phyloP scores from a whole-genome alignment of 2,797 vertebrate species.

The Borostomias antarcticus region DNA sequence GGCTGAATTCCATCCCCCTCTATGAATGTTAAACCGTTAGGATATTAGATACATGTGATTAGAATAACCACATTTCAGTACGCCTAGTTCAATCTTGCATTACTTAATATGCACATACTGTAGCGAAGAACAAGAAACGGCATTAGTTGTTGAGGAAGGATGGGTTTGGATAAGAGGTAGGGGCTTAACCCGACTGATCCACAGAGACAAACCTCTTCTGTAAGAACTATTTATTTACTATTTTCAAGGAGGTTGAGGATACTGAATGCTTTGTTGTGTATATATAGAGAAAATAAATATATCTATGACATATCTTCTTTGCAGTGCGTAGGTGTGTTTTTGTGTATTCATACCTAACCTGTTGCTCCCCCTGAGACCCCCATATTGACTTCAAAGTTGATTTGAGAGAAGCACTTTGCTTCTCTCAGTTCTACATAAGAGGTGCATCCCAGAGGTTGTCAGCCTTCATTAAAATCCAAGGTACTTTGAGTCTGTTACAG shows the following conservation, averaged over 20 bases:
- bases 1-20: constrained; percentile 1
- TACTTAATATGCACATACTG: background rate
- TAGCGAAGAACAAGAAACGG: background rate
- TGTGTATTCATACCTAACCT: too few relatives aligned
- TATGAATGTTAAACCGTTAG: constrained; percentile 3
- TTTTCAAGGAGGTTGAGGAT: too few relatives aligned
- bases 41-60: background rate
- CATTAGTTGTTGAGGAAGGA: background rate
- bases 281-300: too few relatives aligned
- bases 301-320: too few relatives aligned
- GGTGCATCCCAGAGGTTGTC: constrained; percentile 43
- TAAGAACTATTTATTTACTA: too few relatives aligned
- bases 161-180: constrained; percentile 17
- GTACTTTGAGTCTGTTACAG: background rate
- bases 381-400: background rate
- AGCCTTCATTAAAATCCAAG: background rate
- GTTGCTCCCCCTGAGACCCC: background rate
- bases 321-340: too few relatives aligned
- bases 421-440: constrained; percentile 16
- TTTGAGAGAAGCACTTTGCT: constrained; percentile 1
- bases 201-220: too few relatives aligned
- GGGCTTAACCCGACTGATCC: too few relatives aligned
- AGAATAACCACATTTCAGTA: constrained; percentile 13
- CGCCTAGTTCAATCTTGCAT: constrained; percentile 12
- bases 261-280: too few relatives aligned